Base-by-base conservation (phyloP, 2,797 vertebrate species). In the Channallabes apus region DNA sequence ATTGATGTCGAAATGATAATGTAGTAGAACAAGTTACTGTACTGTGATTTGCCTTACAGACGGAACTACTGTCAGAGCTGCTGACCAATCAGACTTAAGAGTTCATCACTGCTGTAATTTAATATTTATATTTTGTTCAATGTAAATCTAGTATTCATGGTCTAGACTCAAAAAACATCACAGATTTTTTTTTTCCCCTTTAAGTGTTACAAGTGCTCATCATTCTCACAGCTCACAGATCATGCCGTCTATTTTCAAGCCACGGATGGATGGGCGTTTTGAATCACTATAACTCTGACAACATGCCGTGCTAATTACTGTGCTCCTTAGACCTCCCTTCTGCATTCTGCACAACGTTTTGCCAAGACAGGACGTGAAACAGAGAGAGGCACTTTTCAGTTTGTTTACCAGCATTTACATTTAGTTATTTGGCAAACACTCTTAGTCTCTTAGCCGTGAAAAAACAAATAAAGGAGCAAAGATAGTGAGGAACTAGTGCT, bases 261-360 rank as follows among this genome's bases (percentile, higher is more conserved):
- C 58, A 61, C 2, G 61, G 61, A 64, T 7, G 78, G 78, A 64
- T 80, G 32, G 78, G 78, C 61, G 78, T 64, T 80, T 20, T 46
- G 59, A 80, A 64, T 51, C 78, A 1, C 59, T 65, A 64, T 1
- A n/a, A 78, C 22, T 38, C 32, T 38, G 76, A 65, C 61, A 65
- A 46, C 78, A 65, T 46, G 82, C 56, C 78, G 79, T 18, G 72
- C 80, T 89, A 89, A 91, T 92, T 89, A 90, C 88, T 77, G 75
- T 54, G 77, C 80, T 81, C 68, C 62, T n/a, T 75, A 62, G 77
- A 56, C 14, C 68, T 85, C 69, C 77, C 80, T 29, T 15, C 38
- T 80, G 78, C 38, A 79, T 41, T 79, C 6, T 35, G 9, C 22
- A 12, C 59, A 27, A n/a, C 29, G 22, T 32, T 76, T 59, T 59